Conservation (phyloP, 2,113 vertebrate genomes). For the Rynchops niger region DNA sequence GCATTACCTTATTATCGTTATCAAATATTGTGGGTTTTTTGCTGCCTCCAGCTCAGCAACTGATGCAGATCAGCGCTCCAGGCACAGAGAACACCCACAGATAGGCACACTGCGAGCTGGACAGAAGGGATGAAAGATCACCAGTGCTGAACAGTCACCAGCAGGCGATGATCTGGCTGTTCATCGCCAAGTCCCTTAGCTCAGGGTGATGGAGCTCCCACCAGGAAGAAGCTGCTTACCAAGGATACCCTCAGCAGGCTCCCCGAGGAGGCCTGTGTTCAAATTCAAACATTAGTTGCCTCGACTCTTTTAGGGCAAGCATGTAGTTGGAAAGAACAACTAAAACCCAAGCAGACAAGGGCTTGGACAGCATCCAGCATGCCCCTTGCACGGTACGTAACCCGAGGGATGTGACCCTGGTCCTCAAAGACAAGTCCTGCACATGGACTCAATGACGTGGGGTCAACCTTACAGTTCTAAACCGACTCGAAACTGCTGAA, state of each 20-base stretch:
- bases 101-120: not conserved
- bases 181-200: not conserved
- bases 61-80: not conserved
- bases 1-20: not conserved
- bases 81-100: not conserved
- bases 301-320: not conserved
- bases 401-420: rapidly evolving
- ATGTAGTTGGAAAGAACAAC: not conserved
- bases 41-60: not conserved
- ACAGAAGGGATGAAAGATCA: not conserved
- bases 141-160: not conserved
- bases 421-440: not conserved
- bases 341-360: not conserved
- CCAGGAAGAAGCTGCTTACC: not conserved
- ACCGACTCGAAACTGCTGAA: not conserved
- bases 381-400: rapidly evolving
- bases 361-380: rapidly evolving
- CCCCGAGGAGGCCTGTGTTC: rapidly evolving
- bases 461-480: not conserved
- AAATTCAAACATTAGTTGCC: not conserved
- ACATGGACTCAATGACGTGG: rapidly evolving
- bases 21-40: not conserved
- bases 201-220: not conserved
- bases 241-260: not conserved
- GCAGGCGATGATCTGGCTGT: not conserved